phyloP scores from a whole-genome alignment of 2,113 vertebrate genomes.

The Heterocephalus glaber region DNA sequence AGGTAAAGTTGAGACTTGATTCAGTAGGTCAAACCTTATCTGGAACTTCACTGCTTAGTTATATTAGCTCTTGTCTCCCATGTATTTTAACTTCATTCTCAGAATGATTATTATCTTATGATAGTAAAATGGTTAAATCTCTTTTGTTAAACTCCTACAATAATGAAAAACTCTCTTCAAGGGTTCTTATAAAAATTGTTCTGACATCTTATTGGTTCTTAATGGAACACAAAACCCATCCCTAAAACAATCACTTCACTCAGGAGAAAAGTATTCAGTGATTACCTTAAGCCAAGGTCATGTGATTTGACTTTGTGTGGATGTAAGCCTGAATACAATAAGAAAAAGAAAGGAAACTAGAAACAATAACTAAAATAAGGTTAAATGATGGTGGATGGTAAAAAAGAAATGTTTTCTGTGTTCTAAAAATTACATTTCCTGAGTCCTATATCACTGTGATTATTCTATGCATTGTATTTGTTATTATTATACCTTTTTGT shows the following conservation, averaged over 20 bases:
- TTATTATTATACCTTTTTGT: not conserved
- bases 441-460: not conserved
- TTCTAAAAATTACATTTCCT: not conserved
- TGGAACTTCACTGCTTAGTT: not conserved
- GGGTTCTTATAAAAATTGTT: not conserved
- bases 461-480: not conserved
- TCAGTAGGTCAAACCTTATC: not conserved
- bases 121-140: not conserved
- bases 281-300: not conserved
- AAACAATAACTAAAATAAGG: not conserved
- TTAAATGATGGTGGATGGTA: not conserved
- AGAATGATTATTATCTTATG: not conserved
- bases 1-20: not conserved
- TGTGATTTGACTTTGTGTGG: not conserved
- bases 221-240: not conserved
- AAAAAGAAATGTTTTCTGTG: not conserved
- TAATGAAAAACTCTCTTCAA: not conserved
- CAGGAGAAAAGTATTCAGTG: not conserved
- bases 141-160: not conserved
- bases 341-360: not conserved
- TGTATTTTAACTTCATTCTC: not conserved
- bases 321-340: not conserved
- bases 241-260: not conserved
- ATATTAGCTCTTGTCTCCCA: not conserved
- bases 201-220: not conserved